Percentiles rank a stretch among this genome's conserved stretches.
Evolutionary conservation across 2,888 invertebrate genomes (phyloP).

Genomic region (Ferdinandea cuprea): DNA sequence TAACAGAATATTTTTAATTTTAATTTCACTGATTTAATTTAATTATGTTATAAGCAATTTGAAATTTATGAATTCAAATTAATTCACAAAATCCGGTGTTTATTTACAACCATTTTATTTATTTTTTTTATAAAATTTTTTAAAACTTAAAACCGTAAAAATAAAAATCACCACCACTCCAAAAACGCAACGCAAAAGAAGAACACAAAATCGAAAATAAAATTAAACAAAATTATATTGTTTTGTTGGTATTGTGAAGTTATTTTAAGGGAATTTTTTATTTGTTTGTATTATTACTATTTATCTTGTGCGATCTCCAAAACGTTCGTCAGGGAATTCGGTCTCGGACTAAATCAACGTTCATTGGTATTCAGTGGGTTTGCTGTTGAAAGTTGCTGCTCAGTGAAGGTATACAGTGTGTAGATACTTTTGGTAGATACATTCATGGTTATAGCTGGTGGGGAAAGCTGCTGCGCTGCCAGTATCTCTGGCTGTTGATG

Average conservation of each 20-base stretch:
- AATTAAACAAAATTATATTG: conserved; percentile 28
- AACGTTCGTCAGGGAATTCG: conserved; percentile 82
- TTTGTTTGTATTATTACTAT: conserved; percentile 5
- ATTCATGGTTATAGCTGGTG: conserved; percentile 43
- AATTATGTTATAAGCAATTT: conserved; percentile 21
- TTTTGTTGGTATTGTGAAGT: conserved; percentile 27
- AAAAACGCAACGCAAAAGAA: background rate
- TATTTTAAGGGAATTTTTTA: conserved; percentile 18
- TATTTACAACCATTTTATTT: conserved; percentile 9
- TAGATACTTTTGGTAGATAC: conserved; percentile 69
- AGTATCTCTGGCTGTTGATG: conserved; percentile 14
- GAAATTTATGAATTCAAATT: conserved; percentile 5
- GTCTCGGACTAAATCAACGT: conserved; percentile 79
- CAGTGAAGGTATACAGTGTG: conserved; percentile 34
- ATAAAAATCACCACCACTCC: conserved; percentile 61
- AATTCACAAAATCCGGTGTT: conserved; percentile 21
- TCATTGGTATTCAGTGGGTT: conserved; percentile 61
- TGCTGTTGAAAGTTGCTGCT: conserved; percentile 61
- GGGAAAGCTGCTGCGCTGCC: conserved; percentile 43
- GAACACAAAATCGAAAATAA: conserved; percentile 11
- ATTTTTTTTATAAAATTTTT: conserved; percentile 12
- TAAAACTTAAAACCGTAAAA: background rate
- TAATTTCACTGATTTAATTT: conserved; percentile 14
- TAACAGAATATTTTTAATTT: conserved; percentile 3
- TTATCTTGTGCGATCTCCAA: conserved; percentile 74